Conservation (phyloP, 2,888 invertebrate genomes). For the Teinopalpus imperialis region DNA sequence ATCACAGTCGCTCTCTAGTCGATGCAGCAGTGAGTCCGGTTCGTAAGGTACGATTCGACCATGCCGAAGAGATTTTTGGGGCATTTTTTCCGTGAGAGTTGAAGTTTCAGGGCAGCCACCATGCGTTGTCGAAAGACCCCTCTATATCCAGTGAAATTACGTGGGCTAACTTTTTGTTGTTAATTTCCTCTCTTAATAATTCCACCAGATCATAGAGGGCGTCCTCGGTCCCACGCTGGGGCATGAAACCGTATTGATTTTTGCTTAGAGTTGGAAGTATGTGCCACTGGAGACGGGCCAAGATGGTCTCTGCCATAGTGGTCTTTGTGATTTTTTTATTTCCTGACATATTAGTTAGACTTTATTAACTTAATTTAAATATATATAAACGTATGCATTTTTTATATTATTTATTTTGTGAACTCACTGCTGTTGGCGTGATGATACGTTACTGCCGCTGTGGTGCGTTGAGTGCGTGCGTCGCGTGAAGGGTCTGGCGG, state of each 20-base stretch:
- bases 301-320: no score
- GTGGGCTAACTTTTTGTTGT: background rate
- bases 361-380: no score
- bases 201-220: background rate
- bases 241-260: background rate
- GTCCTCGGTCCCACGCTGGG: background rate
- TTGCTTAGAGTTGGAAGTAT: background rate
- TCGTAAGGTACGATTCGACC: conserved; percentile 12
- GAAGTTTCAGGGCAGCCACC: background rate
- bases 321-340: no score
- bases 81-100: background rate
- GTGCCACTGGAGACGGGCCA: background rate
- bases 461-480: no score
- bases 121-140: background rate
- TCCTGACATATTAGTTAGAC: no score
- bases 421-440: no score
- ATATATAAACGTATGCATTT: no score
- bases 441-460: no score
- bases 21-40: conserved; percentile 8
- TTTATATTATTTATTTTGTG: no score
- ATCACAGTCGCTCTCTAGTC: background rate
- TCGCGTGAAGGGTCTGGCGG: no score
- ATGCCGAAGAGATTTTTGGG: background rate
- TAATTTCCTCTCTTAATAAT: background rate
- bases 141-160: no score